Conservation (phyloP, 2,888 invertebrate genomes). For the Diogma glabrata region DNA sequence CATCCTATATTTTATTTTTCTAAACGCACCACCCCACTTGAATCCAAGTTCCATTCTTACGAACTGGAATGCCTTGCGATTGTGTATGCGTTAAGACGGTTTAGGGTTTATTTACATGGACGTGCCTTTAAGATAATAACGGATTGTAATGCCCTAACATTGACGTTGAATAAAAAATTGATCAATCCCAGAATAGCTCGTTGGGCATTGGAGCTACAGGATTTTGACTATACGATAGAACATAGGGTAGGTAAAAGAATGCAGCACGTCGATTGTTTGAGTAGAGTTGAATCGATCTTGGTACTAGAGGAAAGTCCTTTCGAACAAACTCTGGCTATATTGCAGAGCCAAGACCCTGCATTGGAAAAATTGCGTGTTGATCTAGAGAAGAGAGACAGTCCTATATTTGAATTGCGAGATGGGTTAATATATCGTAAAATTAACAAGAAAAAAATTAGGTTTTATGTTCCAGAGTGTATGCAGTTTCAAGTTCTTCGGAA, state of each 20-base stretch:
- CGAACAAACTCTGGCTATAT: slow-evolving; percentile 15
- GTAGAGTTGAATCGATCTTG: slow-evolving; percentile 17
- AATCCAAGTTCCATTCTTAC: slow-evolving; percentile 11
- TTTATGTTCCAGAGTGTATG: slow-evolving; percentile 10
- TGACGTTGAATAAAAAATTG: slow-evolving; percentile 17
- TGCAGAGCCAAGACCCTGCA: slow-evolving; percentile 18
- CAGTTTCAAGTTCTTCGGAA: slow-evolving; percentile 3
- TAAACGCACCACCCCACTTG: slow-evolving; percentile 11
- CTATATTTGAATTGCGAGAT: slow-evolving; percentile 2
- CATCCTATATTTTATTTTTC: no score
- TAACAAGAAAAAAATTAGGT: neutral
- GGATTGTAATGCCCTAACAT: slow-evolving; percentile 1
- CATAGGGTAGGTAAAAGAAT: slow-evolving; percentile 20
- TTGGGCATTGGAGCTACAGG: no score
- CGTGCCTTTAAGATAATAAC: slow-evolving; percentile 6
- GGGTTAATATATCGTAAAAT: slow-evolving; percentile 9
- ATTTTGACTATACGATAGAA: no score
- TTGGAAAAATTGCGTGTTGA: slow-evolving; percentile 19
- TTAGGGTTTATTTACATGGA: slow-evolving; percentile 13
- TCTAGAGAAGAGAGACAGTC: slow-evolving; percentile 16
- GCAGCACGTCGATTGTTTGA: slow-evolving; percentile 26
- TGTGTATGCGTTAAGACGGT: slow-evolving; percentile 14
- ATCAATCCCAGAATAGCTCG: slow-evolving; percentile 20
- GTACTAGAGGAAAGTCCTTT: slow-evolving; percentile 13
- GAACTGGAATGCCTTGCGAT: slow-evolving; percentile 17